Evolutionary conservation across 1,140 invertebrate species (phyloP), one percentile per base, ranked within the genome.

Genomic region (Aplysia californica): DNA sequence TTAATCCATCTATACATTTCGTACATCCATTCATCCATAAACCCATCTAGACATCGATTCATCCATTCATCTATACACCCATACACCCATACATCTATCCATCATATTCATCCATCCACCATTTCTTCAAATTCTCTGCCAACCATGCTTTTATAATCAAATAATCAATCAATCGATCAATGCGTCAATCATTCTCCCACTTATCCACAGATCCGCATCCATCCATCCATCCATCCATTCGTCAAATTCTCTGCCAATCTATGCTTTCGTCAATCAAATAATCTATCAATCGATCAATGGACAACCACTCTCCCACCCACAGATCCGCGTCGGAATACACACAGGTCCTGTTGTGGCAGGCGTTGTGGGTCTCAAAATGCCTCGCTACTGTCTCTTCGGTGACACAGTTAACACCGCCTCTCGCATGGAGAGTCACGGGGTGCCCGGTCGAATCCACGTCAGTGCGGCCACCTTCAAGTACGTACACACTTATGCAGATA

Each of bases 271-370:
- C 44, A n/a, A n/a, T 50, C 44, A 15, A 10, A 50, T n/a, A 15
- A 50, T 15, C 10, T 50, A 10, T 50, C 10, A 50, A 50, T 10
- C n/a, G 10, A 15, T n/a, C n/a, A 50, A 50, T 61, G 58, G 6
- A 10, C 50, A 26, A 15, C 20, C 29, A 21, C 31, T 35, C 3
- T 50, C 26, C 56, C 15, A 0, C 35, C 20, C 76, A n/a, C 77
- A 95, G 90, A 93, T 98, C 0, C 91, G 98, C 79, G 98, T 99
- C 85, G 97, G 97, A 73, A 94, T 98, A 80, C 96, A 98, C 85
- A 96, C 96, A 80, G 86, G 87, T 2, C 82, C 86, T 0, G 76
- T 88, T 29, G 84, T 89, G 5, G 80, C 87, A 33, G 88, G 88
- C 15, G 85, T 89, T 0, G 82, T 88, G 39, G 86, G 87, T 0